These are phyloP conservation scores for Heptranchias perlo DNA, from an alignment of 2,113 vertebrate genomes.

Conservation along the genomic window DNA sequence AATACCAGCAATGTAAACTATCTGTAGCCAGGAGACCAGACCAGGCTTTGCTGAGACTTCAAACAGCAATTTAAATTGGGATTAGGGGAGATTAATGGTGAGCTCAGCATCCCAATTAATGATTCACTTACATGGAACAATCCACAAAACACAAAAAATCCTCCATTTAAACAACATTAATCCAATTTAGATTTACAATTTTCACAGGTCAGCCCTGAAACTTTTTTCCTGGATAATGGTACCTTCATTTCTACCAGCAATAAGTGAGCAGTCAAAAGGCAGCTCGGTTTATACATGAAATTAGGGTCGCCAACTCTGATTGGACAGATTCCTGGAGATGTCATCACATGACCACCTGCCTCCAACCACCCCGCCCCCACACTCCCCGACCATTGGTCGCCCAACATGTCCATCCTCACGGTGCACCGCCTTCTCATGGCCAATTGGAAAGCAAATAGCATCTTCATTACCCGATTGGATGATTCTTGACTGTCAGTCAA, in stretches of 20 bases:
- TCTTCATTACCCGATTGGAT: too few species aligned
- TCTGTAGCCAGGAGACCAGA: neutral
- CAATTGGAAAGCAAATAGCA: too few species aligned
- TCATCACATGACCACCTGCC: too few species aligned
- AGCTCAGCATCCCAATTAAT: neutral
- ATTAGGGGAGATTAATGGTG: neutral
- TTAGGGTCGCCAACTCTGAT: too few species aligned
- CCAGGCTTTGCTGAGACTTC: neutral
- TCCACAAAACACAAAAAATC: neutral
- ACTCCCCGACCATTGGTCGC: too few species aligned
- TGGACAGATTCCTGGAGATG: too few species aligned
- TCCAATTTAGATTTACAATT: neutral
- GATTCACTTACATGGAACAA: neutral
- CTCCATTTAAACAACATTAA: neutral
- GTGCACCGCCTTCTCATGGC: too few species aligned
- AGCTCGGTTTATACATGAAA: neutral
- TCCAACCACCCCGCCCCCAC: too few species aligned
- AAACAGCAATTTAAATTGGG: conserved; percentile 23
- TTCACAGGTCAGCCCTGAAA: neutral
- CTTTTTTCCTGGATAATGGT: neutral
- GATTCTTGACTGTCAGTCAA: too few species aligned
- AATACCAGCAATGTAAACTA: neutral
- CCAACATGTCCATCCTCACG: too few species aligned
- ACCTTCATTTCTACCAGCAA: neutral
- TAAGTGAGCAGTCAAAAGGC: neutral